These are phyloP conservation scores for Plemyria rubiginata DNA, from an alignment of 2,888 invertebrate species.

Conservation along the genomic window DNA sequence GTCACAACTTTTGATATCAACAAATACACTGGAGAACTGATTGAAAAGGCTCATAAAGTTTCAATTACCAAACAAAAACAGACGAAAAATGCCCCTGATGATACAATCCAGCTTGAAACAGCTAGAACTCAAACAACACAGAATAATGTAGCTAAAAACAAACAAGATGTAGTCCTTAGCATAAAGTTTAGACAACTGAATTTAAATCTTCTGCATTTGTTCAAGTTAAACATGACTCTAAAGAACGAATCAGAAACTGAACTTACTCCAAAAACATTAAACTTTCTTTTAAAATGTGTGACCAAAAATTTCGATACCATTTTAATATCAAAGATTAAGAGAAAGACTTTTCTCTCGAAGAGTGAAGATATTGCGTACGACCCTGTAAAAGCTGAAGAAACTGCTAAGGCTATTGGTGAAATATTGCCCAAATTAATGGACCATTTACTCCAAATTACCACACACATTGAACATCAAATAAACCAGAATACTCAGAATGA, in stretches of 20 bases:
- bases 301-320: constrained; percentile 62
- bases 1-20: constrained; percentile 58
- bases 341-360: constrained; percentile 67
- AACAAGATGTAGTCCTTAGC: constrained; percentile 55
- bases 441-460: constrained; percentile 61
- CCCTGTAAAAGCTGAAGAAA: constrained; percentile 63
- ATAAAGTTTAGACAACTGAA: constrained; percentile 65
- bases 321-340: constrained; percentile 71
- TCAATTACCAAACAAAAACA: constrained; percentile 42
- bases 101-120: constrained; percentile 66
- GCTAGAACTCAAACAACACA: constrained; percentile 67
- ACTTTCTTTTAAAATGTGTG: constrained; percentile 63
- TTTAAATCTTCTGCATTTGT: constrained; percentile 63
- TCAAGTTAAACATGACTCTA: constrained; percentile 62
- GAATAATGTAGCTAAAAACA: constrained; percentile 56
- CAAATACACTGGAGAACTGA: constrained; percentile 57
- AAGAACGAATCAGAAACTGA: constrained; percentile 52
- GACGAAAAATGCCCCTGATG: constrained; percentile 59
- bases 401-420: constrained; percentile 60
- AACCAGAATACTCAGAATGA: constrained; percentile 53
- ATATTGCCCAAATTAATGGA: constrained; percentile 65
- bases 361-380: constrained; percentile 61
- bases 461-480: constrained; percentile 57
- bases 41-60: constrained; percentile 52
- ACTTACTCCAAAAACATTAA: constrained; percentile 63